Conservation (phyloP, 2,888 invertebrate species). For the Ichneumoninae sp. region DNA sequence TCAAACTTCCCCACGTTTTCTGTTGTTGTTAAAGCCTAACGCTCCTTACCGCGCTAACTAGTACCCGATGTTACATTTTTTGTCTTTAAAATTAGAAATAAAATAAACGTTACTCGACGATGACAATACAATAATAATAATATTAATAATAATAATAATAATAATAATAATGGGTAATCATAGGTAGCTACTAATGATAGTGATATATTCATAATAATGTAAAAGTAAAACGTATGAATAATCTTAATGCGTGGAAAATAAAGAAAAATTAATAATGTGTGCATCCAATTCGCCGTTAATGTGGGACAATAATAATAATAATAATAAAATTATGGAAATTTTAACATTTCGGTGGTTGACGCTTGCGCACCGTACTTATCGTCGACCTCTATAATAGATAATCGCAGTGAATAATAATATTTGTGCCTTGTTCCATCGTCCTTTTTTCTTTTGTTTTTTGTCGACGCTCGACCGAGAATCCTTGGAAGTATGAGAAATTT, state of each 20-base stretch:
- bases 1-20: conserved; percentile 57
- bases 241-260: conserved; percentile 75
- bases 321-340: conserved; percentile 71
- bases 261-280: conserved; percentile 66
- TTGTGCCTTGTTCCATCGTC: conserved; percentile 41
- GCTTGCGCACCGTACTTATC: conserved; percentile 62
- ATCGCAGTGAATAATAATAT: conserved; percentile 57
- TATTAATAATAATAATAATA: conserved; percentile 65
- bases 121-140: conserved; percentile 74
- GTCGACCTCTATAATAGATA: conserved; percentile 51
- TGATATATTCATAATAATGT: conserved; percentile 70
- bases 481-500: conserved; percentile 44
- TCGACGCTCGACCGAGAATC: conserved; percentile 21
- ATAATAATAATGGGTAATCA: conserved; percentile 68
- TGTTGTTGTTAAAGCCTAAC: conserved; percentile 74
- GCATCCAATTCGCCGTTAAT: conserved; percentile 67
- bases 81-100: conserved; percentile 71
- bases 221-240: conserved; percentile 77
- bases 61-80: conserved; percentile 81
- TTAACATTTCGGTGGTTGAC: conserved; percentile 68
- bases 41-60: conserved; percentile 77
- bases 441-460: conserved; percentile 15
- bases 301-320: conserved; percentile 42
- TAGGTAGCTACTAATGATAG: conserved; percentile 69
- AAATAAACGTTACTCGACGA: conserved; percentile 77